Base-by-base conservation (phyloP, 2,797 vertebrate genomes). In the Scolopax rusticola region DNA sequence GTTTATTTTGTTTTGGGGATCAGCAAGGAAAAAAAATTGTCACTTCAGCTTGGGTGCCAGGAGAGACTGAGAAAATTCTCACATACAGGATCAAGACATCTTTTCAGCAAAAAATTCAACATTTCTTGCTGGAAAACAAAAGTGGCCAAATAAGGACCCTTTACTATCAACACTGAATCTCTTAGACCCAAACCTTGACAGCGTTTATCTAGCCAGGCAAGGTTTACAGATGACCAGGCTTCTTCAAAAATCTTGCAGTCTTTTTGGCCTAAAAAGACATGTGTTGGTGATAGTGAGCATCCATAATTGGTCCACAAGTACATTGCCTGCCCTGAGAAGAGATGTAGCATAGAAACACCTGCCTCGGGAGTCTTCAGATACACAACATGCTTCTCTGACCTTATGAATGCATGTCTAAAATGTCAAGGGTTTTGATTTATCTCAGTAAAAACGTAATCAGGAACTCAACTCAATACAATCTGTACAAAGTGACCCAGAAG, bases 81-180 rank as follows among this genome's bases (percentile, higher is more conserved):
- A 30, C 11, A 50, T 50, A 19, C 3, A 32, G 0, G 0, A n/a
- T 64, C 78, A 53, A 84, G n/a, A 9, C 17, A 56, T 18, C 1
- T 24, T 83, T 88, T 57, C 12, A 41, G 15, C 25, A 19, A 54
- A 70, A 83, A 43, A 10, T 2, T 24, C 12, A 36, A 17, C 25
- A 36, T 50, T 80, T 67, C 18, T 61, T 13, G 15, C 7, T 65
- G 24, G 12, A 60, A 85, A 59, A 51, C 4, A 30, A 28, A 64
- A 48, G 3, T 1, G 3, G 9, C 60, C 20, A 69, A 28, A 19
- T 63, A 67, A 77, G 48, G 59, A 23, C 6, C 43, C 11, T 56
- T 50, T 38, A 16, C 20, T 61, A 15, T 53, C 38, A 81, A 40
- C 20, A 24, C 30, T 27, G 41, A 74, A 51, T 61, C 8, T 23